Conservation (phyloP, 2,888 invertebrate species). For the Apeira syringaria region DNA sequence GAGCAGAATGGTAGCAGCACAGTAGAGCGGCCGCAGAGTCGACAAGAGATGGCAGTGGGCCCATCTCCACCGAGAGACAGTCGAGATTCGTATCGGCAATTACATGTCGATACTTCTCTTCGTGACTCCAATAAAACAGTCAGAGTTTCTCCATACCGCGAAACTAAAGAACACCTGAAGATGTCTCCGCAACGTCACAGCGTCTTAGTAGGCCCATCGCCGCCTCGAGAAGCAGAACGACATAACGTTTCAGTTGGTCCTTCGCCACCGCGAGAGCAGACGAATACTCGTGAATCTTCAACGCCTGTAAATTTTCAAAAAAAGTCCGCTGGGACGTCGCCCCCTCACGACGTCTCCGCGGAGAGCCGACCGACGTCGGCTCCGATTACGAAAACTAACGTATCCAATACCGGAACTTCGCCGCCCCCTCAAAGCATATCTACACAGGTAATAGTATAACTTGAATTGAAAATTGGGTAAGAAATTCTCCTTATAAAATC, state of each 20-base stretch:
- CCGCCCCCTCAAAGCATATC: slow-evolving; percentile 94
- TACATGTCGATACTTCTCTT: slow-evolving; percentile 32
- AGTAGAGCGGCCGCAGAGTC: slow-evolving; percentile 32
- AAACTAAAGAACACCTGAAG: slow-evolving; percentile 25
- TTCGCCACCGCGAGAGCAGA: slow-evolving; percentile 40
- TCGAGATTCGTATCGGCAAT: slow-evolving; percentile 24
- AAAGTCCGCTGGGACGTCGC: slow-evolving; percentile 80
- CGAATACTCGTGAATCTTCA: slow-evolving; percentile 24
- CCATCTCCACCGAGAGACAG: slow-evolving; percentile 67
- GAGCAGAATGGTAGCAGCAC: slow-evolving; percentile 46
- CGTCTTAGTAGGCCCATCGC: slow-evolving; percentile 37
- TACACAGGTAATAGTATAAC: slow-evolving; percentile 88
- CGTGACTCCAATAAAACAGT: slow-evolving; percentile 35
- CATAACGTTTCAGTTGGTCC: slow-evolving; percentile 52
- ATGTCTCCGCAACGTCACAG: slow-evolving; percentile 47
- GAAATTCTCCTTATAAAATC: no score
- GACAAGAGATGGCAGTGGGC: slow-evolving; percentile 69
- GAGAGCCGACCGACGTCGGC: slow-evolving; percentile 42
- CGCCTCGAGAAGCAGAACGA: slow-evolving; percentile 30
- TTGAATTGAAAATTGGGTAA: no score
- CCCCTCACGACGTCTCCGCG: slow-evolving; percentile 47
- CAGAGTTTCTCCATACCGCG: slow-evolving; percentile 44
- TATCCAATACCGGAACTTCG: slow-evolving; percentile 89
- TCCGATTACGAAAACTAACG: slow-evolving; percentile 47
- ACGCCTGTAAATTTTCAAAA: slow-evolving; percentile 48